Evolutionary conservation across 2,888 invertebrate genomes (phyloP).

Genomic region (Drosophila suboccidentalis): DNA sequence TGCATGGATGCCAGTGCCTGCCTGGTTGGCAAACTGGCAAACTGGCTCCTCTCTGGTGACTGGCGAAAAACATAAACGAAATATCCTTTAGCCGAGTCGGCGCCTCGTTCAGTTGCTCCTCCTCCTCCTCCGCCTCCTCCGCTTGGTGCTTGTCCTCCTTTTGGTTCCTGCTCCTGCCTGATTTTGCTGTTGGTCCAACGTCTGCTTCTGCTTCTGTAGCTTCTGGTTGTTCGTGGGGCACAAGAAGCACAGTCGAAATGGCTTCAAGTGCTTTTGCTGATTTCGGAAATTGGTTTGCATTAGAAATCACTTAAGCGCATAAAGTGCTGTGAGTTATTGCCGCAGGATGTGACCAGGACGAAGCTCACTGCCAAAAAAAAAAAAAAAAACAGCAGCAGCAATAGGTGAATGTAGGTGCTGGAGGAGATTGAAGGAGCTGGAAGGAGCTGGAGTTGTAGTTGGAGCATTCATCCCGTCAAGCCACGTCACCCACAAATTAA

Average conservation of each 20-base stretch:
- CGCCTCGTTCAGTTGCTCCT: constrained; percentile 18
- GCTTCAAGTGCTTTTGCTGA: constrained; percentile 81
- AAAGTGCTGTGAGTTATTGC: constrained; percentile 81
- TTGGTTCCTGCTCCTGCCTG: not conserved
- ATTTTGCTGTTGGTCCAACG: constrained; percentile 1
- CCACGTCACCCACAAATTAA: constrained; percentile 63
- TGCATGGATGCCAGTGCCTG: constrained; percentile 4
- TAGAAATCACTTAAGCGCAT: constrained; percentile 82
- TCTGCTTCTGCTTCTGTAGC: constrained; percentile 2
- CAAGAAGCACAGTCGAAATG: constrained; percentile 52
- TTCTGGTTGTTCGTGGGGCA: constrained; percentile 8
- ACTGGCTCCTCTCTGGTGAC: constrained; percentile 14
- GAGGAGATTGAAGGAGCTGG: not conserved
- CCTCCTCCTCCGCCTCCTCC: not conserved
- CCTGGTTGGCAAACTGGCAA: constrained; percentile 14
- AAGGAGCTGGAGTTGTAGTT: not conserved
- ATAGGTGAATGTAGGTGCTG: not conserved
- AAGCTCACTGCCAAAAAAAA: constrained; percentile 1
- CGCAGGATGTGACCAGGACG: constrained; percentile 74
- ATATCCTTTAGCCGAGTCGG: constrained; percentile 65
- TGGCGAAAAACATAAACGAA: constrained; percentile 52
- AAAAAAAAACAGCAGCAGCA: not conserved
- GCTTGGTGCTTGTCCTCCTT: not conserved
- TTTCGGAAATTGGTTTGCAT: constrained; percentile 82
- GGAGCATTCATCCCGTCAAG: constrained; percentile 21